Base-by-base conservation (phyloP, 2,888 invertebrate genomes). In the Andricus quercusramuli region DNA sequence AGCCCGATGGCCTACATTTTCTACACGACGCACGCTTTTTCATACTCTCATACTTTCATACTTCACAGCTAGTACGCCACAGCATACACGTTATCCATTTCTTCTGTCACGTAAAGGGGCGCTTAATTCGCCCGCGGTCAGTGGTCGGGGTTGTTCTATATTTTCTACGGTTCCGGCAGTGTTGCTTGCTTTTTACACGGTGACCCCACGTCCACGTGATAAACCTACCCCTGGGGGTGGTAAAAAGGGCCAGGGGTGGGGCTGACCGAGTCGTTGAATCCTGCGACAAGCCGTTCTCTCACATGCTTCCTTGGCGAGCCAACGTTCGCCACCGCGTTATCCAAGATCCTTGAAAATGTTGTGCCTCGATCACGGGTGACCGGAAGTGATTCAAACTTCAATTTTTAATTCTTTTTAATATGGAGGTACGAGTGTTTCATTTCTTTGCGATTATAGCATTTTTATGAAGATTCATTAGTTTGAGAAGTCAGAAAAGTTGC, bases 171-270 rank as follows among this genome's bases (percentile, higher is more conserved):
- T 76, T 80, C 83, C 81, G 68, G 68, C 29, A 70, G 64, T 78
- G 82, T 82, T 80, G 82, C 65, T 81, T 80, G 82, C 59, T 81
- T 76, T 83, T 81, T 82, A 70, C 82, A 78, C 68, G 81, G 79
- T 85, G 85, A 84, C 83, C 83, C 84, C 85, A 84, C 82, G 87
- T 89, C 89, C 91, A 91, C 90, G 91, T 91, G 91, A 91, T 89
- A 88, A 85, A 83, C 86, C 84, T 83, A 83, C 85, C 86, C 86
- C 84, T 85, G 82, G 85, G 81, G 84, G 83, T 88, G 88, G 88
- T 87, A 87, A 85, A 86, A 84, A 82, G 81, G 76, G 79, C 66
- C 51, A 59, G 56, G 79, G 84, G 80, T 78, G 81, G 79, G 74
- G 77, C 80, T 81, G 78, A 82, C 83, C 86, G 86, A 87, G 86